These are phyloP conservation scores for Dendrolimus houi DNA, from an alignment of 2,888 invertebrate species.

Conservation along the genomic window DNA sequence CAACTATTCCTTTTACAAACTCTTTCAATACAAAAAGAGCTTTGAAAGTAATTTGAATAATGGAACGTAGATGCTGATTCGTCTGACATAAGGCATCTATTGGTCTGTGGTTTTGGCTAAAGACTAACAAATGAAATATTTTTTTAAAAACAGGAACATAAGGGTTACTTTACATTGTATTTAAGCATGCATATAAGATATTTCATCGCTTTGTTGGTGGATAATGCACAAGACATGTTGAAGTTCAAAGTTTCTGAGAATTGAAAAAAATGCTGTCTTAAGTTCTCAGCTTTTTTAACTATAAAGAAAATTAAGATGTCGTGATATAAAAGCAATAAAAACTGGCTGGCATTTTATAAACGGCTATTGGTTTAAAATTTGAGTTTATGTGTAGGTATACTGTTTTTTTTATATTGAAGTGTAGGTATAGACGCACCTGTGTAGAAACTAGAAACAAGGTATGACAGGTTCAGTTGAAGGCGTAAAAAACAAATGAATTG, in stretches of 20 bases:
- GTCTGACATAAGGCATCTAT: conserved; percentile 51
- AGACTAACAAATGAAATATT: conserved; percentile 9
- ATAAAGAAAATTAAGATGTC: conserved; percentile 52
- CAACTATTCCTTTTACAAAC: conserved; percentile 44
- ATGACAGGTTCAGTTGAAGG: conserved; percentile 1
- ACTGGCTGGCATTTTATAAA: conserved; percentile 23
- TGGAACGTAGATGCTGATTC: conserved; percentile 43
- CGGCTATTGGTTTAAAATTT: conserved; percentile 14
- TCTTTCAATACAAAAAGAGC: conserved; percentile 38
- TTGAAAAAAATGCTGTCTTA: conserved; percentile 42
- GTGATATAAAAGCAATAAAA: conserved; percentile 35
- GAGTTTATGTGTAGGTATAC: conserved; percentile 4
- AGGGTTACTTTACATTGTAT: conserved; percentile 13
- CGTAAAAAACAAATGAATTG: not conserved
- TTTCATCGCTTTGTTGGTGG: conserved; percentile 20
- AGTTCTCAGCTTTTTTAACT: conserved; percentile 29
- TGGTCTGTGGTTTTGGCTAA: conserved; percentile 30
- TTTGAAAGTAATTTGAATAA: conserved; percentile 49
- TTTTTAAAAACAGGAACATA: not conserved
- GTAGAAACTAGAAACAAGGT: conserved; percentile 3
- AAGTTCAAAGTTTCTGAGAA: conserved; percentile 52
- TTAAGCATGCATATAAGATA: conserved; percentile 17
- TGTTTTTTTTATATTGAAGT: conserved; percentile 4
- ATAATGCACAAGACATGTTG: conserved; percentile 57
- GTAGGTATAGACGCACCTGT: conserved; percentile 2